Percentiles rank a stretch among this genome's conserved stretches.
phyloP scores from a whole-genome alignment of 2,113 vertebrate genomes.

The Ophiodon elongatus region DNA sequence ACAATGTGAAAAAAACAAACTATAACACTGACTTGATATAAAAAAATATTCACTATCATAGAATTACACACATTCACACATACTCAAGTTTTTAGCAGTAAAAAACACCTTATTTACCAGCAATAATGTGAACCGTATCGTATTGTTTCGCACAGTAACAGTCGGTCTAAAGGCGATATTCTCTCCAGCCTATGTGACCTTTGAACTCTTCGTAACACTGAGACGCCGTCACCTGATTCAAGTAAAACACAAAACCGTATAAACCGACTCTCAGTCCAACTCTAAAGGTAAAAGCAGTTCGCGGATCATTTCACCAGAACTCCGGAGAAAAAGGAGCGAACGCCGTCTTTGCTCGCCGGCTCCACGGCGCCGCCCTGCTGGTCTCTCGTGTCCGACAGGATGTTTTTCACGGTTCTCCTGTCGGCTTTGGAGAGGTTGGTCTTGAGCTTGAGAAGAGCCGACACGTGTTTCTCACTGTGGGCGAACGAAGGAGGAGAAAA shows the following conservation, averaged over 20 bases:
- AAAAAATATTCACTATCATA: neutral
- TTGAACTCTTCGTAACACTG: neutral
- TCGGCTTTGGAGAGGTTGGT: conserved; percentile 82
- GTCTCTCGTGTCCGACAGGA: conserved; percentile 69
- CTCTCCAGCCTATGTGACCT: neutral
- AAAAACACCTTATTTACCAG: neutral
- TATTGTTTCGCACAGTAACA: neutral
- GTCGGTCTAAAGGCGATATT: neutral
- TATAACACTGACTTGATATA: neutral
- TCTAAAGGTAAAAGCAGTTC: too few relatives aligned
- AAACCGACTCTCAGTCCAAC: too few relatives aligned
- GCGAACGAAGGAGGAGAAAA: neutral
- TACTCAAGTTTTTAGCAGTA: neutral
- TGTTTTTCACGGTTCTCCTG: conserved; percentile 81
- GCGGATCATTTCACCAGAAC: conserved; percentile 25
- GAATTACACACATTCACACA: neutral
- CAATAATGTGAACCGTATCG: neutral
- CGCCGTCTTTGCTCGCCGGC: too few relatives aligned
- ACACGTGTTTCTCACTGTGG: conserved; percentile 89
- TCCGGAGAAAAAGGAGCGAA: conserved; percentile 41
- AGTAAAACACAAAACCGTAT: neutral
- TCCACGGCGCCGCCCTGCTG: rapidly evolving
- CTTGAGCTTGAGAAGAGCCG: conserved; percentile 90
- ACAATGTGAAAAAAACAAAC: neutral
- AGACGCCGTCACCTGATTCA: neutral